Conservation (phyloP, 2,797 vertebrate genomes). For the Labeo calbasu region DNA sequence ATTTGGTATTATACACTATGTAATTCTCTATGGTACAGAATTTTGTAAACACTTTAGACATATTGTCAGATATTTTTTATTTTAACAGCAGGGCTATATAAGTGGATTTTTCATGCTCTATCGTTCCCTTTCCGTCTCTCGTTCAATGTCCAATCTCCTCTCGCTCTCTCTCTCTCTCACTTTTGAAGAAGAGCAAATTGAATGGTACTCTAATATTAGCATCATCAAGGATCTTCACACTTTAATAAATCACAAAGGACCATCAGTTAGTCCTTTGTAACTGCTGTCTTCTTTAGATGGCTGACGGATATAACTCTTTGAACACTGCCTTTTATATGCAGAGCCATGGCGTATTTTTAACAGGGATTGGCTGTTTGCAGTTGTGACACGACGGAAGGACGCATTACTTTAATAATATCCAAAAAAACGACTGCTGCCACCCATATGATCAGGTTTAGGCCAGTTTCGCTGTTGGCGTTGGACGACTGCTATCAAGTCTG, state of each 20-base stretch:
- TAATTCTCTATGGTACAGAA: slow-evolving; percentile 52
- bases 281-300: slow-evolving; percentile 60
- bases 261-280: slow-evolving; percentile 79
- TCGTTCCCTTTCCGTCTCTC: slow-evolving; percentile 65
- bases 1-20: slow-evolving; percentile 53
- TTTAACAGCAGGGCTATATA: slow-evolving; percentile 55
- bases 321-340: slow-evolving; percentile 57
- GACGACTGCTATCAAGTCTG: slow-evolving; percentile 35
- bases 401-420: slow-evolving; percentile 15
- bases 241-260: slow-evolving; percentile 81
- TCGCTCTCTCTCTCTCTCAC: slow-evolving; percentile 55
- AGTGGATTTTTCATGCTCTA: slow-evolving; percentile 47
- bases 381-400: slow-evolving; percentile 27
- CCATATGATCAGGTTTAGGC: slow-evolving; percentile 22
- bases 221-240: slow-evolving; percentile 76
- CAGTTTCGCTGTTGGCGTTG: slow-evolving; percentile 16
- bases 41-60: slow-evolving; percentile 56
- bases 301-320: slow-evolving; percentile 49
- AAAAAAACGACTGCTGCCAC: neutral
- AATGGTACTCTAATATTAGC: slow-evolving; percentile 81
- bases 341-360: slow-evolving; percentile 47
- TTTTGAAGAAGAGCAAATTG: slow-evolving; percentile 76
- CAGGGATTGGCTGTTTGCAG: slow-evolving; percentile 26
- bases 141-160: slow-evolving; percentile 65
- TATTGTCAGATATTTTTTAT: slow-evolving; percentile 46